phyloP scores from a whole-genome alignment of 2,888 invertebrate genomes.

The Petrolisthes manimaculis region DNA sequence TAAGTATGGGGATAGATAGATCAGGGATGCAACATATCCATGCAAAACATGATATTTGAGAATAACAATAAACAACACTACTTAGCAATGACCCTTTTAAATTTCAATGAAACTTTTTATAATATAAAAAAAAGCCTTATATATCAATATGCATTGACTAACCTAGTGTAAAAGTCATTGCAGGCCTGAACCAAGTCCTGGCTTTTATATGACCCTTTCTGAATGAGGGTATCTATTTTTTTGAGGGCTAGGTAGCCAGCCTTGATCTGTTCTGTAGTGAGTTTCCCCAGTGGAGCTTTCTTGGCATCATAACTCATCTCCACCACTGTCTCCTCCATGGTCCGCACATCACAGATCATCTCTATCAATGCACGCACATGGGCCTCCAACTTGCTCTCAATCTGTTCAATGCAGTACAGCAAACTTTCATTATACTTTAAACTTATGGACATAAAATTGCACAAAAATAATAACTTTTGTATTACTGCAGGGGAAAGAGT shows the following conservation, averaged over 20 bases:
- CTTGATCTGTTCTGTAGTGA: conserved; percentile 76
- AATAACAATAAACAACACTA: background rate
- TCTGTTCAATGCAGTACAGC: background rate
- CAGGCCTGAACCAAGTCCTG: conserved; percentile 70
- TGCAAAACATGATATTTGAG: background rate
- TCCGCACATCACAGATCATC: conserved; percentile 88
- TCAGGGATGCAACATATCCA: background rate
- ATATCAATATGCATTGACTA: background rate
- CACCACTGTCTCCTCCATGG: conserved; percentile 91
- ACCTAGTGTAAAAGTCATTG: conserved; percentile 72
- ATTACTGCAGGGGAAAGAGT: no score
- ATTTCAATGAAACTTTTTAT: background rate
- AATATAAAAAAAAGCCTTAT: background rate
- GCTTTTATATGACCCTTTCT: conserved; percentile 67
- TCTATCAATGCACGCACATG: conserved; percentile 84
- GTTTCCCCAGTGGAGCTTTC: conserved; percentile 69
- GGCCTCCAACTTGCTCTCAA: conserved; percentile 69
- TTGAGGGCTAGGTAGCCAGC: conserved; percentile 85
- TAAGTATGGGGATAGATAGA: background rate
- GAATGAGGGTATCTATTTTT: conserved; percentile 74
- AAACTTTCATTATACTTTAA: background rate
- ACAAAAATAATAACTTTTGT: background rate
- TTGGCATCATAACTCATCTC: conserved; percentile 84
- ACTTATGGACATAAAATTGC: background rate
- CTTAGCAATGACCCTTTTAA: background rate